Base-by-base conservation (phyloP, 2,113 vertebrate species). In the Orthonyx spaldingii region DNA sequence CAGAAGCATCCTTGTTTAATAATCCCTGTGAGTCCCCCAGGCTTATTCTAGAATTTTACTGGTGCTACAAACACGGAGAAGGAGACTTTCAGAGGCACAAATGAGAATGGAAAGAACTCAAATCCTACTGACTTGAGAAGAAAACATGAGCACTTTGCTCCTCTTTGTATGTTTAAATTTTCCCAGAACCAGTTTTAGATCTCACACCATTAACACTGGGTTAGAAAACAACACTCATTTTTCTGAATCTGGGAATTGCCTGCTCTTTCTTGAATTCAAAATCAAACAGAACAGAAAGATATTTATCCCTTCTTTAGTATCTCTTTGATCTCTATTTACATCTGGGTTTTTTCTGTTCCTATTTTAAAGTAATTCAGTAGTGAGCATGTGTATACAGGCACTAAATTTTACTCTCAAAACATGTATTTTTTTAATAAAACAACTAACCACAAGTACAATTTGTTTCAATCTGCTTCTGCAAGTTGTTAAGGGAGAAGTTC, bases 391-490 rank as follows among this genome's bases (percentile, higher is more conserved):
- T 75, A 44, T 16, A 35, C 23, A 15, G 16, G 21, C 63, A 63
- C 59, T 85, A 50, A 93, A 77, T 37, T 85, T 91, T 44, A 55
- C 16, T 76, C 69, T 74, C 68, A 84, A 93, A 89, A 87, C 42
- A 81, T 0, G 4, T 24, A 33, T 20, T 37, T 80, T 57, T 26
- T 44, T 1, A 32, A 39, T 53, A 53, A 87, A 91, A 42, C 1
- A 63, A 13, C 32, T 70, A 87, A 84, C 79, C 89, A 68, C 68
- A 56, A 90, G 72, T 79, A 92, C 75, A n/a, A 65, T 92, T 86
- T 89, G 68, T 94, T 94, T 96, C 23, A 37, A 81, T 93, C 84
- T 89, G 83, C 93, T 95, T 84, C 79, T n/a, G 42, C 59, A 64
- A 90, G 66, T 90, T 65, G 65, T 56, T 49, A 53, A 70, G 61